Conservation (phyloP, 2,888 invertebrate species). For the Frankliniella fusca region DNA sequence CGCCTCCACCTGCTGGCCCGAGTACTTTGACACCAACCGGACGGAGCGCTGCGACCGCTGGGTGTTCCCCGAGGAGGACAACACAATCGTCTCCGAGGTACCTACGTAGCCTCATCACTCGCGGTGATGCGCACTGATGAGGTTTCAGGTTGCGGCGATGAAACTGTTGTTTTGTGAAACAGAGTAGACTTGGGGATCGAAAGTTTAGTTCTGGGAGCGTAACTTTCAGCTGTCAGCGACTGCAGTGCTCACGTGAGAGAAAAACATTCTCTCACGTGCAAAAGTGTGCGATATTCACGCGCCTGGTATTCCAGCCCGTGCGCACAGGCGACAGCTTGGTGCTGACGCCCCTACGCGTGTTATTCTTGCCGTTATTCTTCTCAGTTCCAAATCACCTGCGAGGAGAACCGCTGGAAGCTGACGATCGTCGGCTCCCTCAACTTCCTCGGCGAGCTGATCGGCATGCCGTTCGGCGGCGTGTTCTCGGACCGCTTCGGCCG, state of each 20-base stretch:
- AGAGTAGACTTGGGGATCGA: too few species aligned
- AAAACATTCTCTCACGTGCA: too few species aligned
- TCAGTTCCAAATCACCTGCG: conserved; percentile 9
- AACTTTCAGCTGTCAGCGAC: too few species aligned
- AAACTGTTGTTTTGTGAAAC: too few species aligned
- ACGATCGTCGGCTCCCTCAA: not conserved
- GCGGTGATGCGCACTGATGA: too few species aligned
- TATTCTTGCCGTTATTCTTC: not conserved
- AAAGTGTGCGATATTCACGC: too few species aligned
- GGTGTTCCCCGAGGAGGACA: conserved; percentile 50
- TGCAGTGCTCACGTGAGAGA: too few species aligned
- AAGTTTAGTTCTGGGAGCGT: too few species aligned
- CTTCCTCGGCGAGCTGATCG: not conserved
- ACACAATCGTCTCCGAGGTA: conserved; percentile 64
- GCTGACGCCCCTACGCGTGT: not conserved
- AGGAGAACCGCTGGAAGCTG: conserved; percentile 12
- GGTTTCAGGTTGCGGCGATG: too few species aligned
- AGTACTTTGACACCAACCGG: not conserved
- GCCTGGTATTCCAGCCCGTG: too few species aligned
- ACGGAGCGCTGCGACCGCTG: conserved; percentile 39
- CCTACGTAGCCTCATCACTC: too few species aligned
- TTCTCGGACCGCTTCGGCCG: conserved; percentile 51
- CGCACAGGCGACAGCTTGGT: too few species aligned
- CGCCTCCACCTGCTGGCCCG: not conserved
- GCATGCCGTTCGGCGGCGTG: not conserved